Evolutionary conservation across 1,140 invertebrate species (phyloP), one percentile per base, ranked within the genome.

Genomic region (Heterodera schachtii): DNA sequence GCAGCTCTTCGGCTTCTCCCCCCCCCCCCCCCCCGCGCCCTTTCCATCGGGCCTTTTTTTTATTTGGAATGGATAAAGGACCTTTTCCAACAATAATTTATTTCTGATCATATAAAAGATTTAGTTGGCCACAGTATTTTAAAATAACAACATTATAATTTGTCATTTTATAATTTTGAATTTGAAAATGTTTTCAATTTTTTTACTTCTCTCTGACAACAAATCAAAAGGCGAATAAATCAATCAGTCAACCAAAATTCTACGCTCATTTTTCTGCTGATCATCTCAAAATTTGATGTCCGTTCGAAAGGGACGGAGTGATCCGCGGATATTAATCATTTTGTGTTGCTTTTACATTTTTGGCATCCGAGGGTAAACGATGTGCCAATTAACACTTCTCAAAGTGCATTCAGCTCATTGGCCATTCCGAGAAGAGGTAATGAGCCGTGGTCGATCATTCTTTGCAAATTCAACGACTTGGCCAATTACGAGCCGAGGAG

Each of bases 391-490:
- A 19, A 5, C 57, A 64, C 57, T 5, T 64, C 11, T 0, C 57
- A 64, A 19, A 19, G 5, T 64, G 16, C 13, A 64, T 21, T 41
- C 13, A 78, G 77, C 5, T 78, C 64, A 49, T 78, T 47, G 4
- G 31, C 67, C 41, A 88, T 88, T 57, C 87, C 87, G 3, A 67
- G 84, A 64, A 69, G 87, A 60, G 87, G 81, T 31, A 84, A 84
- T 60, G 88, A 88, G 82, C 87, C 88, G 49, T 88, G 87, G 87
- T 88, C 88, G n/a, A 67, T 88, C 31, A 88, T 88, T 79, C 79
- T 88, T 43, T 88, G 87, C 86, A 88, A 88, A 81, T 89, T 90
- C 73, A 79, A 75, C 13, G 88, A 87, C 44, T 64, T 79, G 21
- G 60, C 80, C 16, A 41, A 80, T 5, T 89, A 82, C 70, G 87